Percentiles rank a stretch among this genome's conserved stretches.
phyloP scores from a whole-genome alignment of 1,140 invertebrate species.

The Meloidogyne hapla region DNA sequence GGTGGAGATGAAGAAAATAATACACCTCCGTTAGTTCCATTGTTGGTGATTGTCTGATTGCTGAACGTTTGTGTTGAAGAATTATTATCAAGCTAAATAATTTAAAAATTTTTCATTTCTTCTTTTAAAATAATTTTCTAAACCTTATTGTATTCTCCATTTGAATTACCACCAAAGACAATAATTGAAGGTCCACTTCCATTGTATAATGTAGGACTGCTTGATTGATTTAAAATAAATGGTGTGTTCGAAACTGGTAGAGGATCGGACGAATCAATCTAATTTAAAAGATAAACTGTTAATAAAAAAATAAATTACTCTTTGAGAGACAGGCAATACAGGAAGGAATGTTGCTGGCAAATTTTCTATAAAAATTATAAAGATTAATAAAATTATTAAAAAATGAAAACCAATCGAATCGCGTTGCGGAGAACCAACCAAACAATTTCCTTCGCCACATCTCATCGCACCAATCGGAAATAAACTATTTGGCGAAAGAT shows the following conservation, averaged over 20 bases:
- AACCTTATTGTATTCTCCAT: background rate
- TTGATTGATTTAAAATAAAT: slow-evolving; percentile 1
- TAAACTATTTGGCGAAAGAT: background rate
- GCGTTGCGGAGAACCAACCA: background rate
- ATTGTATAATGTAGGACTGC: background rate
- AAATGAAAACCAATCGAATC: background rate
- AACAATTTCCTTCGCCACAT: background rate
- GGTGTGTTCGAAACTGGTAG: background rate
- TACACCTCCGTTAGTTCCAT: background rate
- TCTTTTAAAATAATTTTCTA: no score
- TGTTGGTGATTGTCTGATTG: background rate
- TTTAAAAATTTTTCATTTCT: no score
- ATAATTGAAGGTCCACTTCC: background rate
- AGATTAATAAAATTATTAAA: background rate
- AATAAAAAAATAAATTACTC: background rate
- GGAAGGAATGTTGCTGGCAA: background rate
- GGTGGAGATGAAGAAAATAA: slow-evolving; percentile 25
- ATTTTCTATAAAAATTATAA: background rate
- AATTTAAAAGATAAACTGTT: background rate
- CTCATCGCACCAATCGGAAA: background rate
- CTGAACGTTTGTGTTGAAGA: background rate
- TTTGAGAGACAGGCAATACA: background rate
- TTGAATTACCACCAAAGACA: background rate
- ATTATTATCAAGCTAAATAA: background rate
- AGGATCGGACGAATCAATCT: background rate